Evolutionary conservation across 2,888 invertebrate genomes (phyloP).

Genomic region (Catocala sponsa): DNA sequence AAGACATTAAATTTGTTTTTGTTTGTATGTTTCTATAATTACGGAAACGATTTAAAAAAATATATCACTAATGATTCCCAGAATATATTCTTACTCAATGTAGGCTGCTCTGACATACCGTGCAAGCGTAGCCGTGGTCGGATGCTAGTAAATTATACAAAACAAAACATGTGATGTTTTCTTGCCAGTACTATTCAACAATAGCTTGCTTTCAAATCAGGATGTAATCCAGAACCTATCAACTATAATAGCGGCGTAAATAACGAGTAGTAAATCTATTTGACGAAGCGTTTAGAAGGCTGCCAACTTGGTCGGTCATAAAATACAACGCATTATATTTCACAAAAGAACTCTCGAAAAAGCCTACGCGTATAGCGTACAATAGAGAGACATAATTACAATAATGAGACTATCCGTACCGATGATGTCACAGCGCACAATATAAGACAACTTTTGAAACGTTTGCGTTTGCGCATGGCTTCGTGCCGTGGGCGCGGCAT

Average conservation of each 20-base stretch:
- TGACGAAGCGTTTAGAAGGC: slow-evolving; percentile 1
- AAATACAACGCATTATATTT: slow-evolving; percentile 16
- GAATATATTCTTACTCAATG: too few relatives aligned
- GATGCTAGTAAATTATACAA: too few relatives aligned
- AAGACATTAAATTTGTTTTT: too few relatives aligned
- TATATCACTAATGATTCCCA: too few relatives aligned
- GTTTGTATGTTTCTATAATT: too few relatives aligned
- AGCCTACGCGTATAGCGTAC: slow-evolving; percentile 9
- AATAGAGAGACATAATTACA: slow-evolving; percentile 22
- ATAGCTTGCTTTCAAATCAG: not conserved
- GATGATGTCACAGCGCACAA: slow-evolving; percentile 49
- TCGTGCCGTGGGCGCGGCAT: slow-evolving; percentile 22
- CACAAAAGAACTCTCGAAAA: slow-evolving; percentile 17
- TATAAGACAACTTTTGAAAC: slow-evolving; percentile 39
- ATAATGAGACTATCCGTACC: slow-evolving; percentile 50
- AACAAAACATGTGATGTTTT: too few relatives aligned
- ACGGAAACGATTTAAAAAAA: too few relatives aligned
- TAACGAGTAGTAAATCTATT: slow-evolving; percentile 8
- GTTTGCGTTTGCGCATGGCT: slow-evolving; percentile 25
- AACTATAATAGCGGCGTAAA: not conserved
- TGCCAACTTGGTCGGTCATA: slow-evolving; percentile 7
- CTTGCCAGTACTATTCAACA: not conserved
- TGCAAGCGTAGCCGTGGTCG: too few relatives aligned
- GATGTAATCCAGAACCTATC: not conserved
- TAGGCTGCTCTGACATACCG: too few relatives aligned